Evolutionary conservation across 2,888 invertebrate species (phyloP), one percentile per base, ranked within the genome.

Genomic region (Buathra laborator): DNA sequence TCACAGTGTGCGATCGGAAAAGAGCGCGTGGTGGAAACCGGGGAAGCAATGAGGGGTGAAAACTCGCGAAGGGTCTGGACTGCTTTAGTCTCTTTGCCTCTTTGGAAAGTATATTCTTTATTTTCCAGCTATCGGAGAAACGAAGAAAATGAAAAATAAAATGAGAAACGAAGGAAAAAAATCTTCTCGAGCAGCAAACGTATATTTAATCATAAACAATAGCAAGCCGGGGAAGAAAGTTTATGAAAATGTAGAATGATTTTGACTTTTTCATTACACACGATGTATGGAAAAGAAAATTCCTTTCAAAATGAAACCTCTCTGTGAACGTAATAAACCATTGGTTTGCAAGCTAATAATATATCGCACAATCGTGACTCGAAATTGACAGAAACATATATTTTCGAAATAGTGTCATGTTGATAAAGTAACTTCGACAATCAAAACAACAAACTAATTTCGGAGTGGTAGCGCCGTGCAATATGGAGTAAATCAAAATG

Each of bases 361-460:
- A 7, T 51, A 51, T 4, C 51, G n/a, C 51, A 6, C 51, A 14
- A 7, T 51, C 6, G 0, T 1, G 2, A n/a, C 29, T 2, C 4
- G 5, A 14, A 59, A 6, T 12, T 9, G 12, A 29, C 59, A 24
- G 59, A 59, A 29, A 9, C 0, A 14, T 29, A 14, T 29, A 59
- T 29, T 2, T 1, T 10, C 59, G 24, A 19, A 59, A 12, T 12
- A 51, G 29, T 29, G 3, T 56, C 12, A 19, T 1, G 53, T 14
- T 9, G 3, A 29, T 14, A 59, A 12, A 2, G 59, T 7, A 29
- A 12, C 24, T 12, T 24, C 59, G 10, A 24, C 12, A 59, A 59
- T 29, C 59, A 7, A 59, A 59, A 32, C n/a, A 59, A 32, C 59
- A 59, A 59, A 59, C 29, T 59, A 29, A 59, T 32, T 59, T 32